Percentiles rank a stretch among this genome's conserved stretches.
Conservation (phyloP, 1,140 invertebrate species). For the Conus ventricosus region DNA sequence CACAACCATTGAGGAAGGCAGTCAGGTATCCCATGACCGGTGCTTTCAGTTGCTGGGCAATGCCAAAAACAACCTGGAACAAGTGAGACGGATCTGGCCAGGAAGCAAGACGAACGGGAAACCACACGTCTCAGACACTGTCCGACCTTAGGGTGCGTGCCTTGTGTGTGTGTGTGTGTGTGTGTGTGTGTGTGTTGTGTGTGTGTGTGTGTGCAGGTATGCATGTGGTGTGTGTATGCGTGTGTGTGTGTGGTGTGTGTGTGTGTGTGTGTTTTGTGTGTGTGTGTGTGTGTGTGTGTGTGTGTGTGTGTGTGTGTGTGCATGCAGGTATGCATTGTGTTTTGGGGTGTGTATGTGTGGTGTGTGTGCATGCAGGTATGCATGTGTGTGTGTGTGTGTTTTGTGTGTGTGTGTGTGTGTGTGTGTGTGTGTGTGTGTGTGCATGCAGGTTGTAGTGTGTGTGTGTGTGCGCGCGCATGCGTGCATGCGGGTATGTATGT, state of each 20-base stretch:
- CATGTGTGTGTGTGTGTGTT: slow-evolving; percentile 37
- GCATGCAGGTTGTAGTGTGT: no score
- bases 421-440: slow-evolving; percentile 19
- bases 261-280: neutral
- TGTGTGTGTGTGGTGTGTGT: neutral
- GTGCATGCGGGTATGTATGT: no score
- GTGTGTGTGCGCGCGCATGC: no score
- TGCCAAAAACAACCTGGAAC: slow-evolving; percentile 65
- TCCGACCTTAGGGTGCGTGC: slow-evolving; percentile 57
- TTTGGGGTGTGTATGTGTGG: no score
- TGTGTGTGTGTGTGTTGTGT: slow-evolving; percentile 11
- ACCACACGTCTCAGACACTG: slow-evolving; percentile 51
- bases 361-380: no score
- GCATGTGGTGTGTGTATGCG: no score
- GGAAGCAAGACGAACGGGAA: slow-evolving; percentile 64
- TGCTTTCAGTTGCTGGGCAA: slow-evolving; percentile 63
- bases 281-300: no score
- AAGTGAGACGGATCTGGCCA: slow-evolving; percentile 61
- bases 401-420: slow-evolving; percentile 14
- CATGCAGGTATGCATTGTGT: neutral
- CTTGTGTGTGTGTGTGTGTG: slow-evolving; percentile 16
- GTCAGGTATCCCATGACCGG: neutral
- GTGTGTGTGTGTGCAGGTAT: no score
- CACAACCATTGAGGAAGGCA: no score
- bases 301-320: no score